Percentiles rank a stretch among this genome's conserved stretches.
These are phyloP conservation scores for Drymonia ruficornis DNA, from an alignment of 2,888 invertebrate species.

Conservation along the genomic window DNA sequence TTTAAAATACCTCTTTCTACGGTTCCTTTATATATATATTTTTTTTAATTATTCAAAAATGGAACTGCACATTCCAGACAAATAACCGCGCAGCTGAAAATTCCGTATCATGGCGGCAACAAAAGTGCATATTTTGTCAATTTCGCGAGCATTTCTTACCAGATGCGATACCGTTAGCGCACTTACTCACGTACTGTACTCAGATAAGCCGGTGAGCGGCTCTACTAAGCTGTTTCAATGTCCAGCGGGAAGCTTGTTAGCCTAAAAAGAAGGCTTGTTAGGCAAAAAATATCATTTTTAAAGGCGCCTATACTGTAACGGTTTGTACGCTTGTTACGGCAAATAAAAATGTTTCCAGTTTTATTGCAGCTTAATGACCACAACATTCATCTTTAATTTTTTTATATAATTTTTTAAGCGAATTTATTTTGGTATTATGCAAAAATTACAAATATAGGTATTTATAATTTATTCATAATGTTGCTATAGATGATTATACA, in stretches of 20 bases:
- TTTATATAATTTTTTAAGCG: too few species aligned
- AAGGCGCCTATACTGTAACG: not conserved
- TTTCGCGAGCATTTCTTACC: slow-evolving; percentile 23
- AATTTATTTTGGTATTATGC: too few species aligned
- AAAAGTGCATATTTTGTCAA: slow-evolving; percentile 24
- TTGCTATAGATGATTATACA: too few species aligned
- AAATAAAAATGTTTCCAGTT: too few species aligned
- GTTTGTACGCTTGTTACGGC: not conserved
- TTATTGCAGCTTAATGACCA: too few species aligned
- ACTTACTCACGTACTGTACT: slow-evolving; percentile 39
- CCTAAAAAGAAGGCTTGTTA: slow-evolving; percentile 19
- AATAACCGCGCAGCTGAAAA: slow-evolving; percentile 32
- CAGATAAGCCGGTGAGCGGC: slow-evolving; percentile 37
- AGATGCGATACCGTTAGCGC: slow-evolving; percentile 42
- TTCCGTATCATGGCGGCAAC: slow-evolving; percentile 35
- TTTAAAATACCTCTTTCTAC: too few species aligned
- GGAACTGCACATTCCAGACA: not conserved
- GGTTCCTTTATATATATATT: too few species aligned
- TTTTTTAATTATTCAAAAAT: too few species aligned
- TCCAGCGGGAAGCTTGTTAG: slow-evolving; percentile 28
- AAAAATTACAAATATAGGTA: too few species aligned
- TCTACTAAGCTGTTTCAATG: slow-evolving; percentile 21
- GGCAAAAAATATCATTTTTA: slow-evolving; percentile 9
- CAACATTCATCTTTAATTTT: too few species aligned
- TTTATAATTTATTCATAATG: too few species aligned